A percentile compares a stretch with the other conserved stretches of the same genome.
These are phyloP conservation scores for Coelopa frigida DNA, from an alignment of 1,140 invertebrate species.

Conservation along the genomic window DNA sequence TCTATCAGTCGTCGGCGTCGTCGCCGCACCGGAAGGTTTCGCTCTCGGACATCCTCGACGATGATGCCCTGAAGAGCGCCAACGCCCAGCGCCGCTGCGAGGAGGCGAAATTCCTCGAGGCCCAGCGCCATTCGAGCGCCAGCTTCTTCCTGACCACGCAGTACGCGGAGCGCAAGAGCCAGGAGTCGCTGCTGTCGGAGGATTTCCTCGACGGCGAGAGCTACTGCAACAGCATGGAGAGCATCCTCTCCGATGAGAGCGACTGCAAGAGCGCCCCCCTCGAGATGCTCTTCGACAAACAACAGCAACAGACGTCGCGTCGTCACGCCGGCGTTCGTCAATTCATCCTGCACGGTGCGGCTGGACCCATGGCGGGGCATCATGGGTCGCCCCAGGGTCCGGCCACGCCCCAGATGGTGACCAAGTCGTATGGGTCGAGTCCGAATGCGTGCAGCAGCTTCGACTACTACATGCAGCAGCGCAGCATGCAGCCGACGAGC, in stretches of 20 bases:
- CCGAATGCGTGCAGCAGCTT: slow-evolving; percentile 48
- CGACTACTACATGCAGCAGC: slow-evolving; percentile 41
- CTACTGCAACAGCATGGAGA: slow-evolving; percentile 68
- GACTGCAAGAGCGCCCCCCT: slow-evolving; percentile 69
- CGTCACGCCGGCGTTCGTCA: slow-evolving; percentile 37
- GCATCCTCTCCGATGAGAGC: slow-evolving; percentile 70
- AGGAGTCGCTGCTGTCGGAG: slow-evolving; percentile 69
- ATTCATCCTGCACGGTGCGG: slow-evolving; percentile 36
- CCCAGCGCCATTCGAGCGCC: slow-evolving; percentile 53
- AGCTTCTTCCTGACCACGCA: slow-evolving; percentile 58
- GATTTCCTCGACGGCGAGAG: slow-evolving; percentile 48
- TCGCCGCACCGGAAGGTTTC: slow-evolving; percentile 42
- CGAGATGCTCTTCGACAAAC: slow-evolving; percentile 58
- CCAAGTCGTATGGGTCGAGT: slow-evolving; percentile 55
- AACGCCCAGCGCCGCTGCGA: slow-evolving; percentile 27
- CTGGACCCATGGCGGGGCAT: slow-evolving; percentile 16
- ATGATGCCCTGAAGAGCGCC: slow-evolving; percentile 30
- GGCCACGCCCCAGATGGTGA: slow-evolving; percentile 22
- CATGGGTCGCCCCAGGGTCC: slow-evolving; percentile 1
- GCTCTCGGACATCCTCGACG: slow-evolving; percentile 35
- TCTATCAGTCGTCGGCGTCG: slow-evolving; percentile 38
- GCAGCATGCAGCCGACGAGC: slow-evolving; percentile 15
- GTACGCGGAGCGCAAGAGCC: slow-evolving; percentile 50
- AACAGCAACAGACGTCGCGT: slow-evolving; percentile 22
- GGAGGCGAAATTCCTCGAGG: slow-evolving; percentile 39